Evolutionary conservation across 2,113 vertebrate species (phyloP), one percentile per base, ranked within the genome.

Genomic region (Cebidichthys violaceus): DNA sequence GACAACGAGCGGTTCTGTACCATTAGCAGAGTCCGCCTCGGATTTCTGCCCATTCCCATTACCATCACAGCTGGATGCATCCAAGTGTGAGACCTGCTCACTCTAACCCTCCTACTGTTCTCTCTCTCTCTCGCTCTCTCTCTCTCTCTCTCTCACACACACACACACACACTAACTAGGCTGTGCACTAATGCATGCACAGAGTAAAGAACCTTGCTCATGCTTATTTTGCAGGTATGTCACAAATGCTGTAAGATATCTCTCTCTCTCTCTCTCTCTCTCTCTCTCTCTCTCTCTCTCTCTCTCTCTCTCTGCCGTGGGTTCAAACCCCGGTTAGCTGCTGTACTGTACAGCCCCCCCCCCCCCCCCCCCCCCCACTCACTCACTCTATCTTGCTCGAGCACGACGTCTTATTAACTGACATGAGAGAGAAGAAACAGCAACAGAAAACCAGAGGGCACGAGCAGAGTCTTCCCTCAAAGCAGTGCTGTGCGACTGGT

Each of bases 11-110:
- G 20, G n/a, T 60, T 13, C 79, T 76, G 59, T 66, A 83, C 73
- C 92, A 93, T 94, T 94, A 97, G 92, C 74, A 33, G 76, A 87
- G 95, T 94, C 94, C 96, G 95, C 89, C 20, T 0, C 86, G 96
- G 95, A 97, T 94, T 95, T 92, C 95, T 97, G 96, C 92, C 95
- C 35, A 0, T 84, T 94, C 91, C 50, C 6, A 96, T 98, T 95
- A 97, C 82, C 55, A 0, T 97, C 96, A 96, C 92, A 82, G 89
- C 83, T 31, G 66, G 84, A 88, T 18, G 13, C 90, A 89, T 61
- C 41, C 82, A 10, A 86, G 83, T 2, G 81, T 22, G 86, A 88
- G 79, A 52, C 86, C 81, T 27, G 66, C 79, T 85, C 87, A 4
- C 0, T 18, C 70, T 41, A 79, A 11, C 37, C 66, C 65, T 66